Percentiles rank a stretch among this genome's conserved stretches.
Evolutionary conservation across 2,888 invertebrate genomes (phyloP).

Genomic region (Petrophora chlorosata): DNA sequence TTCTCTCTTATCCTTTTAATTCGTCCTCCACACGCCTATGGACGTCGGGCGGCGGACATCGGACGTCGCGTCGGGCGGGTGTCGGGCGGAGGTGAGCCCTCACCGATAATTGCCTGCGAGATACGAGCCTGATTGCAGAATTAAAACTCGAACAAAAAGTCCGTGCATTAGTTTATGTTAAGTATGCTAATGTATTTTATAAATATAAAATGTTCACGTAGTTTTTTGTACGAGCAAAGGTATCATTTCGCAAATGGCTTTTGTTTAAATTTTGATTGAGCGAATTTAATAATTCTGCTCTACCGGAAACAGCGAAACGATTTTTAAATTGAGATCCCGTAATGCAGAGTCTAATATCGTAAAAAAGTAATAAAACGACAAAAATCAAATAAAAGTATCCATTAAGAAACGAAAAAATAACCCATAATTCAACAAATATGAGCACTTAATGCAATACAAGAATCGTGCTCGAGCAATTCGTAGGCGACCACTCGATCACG

Average conservation of each 20-base stretch:
- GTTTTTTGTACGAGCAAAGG: constrained; percentile 22
- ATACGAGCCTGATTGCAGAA: constrained; percentile 65
- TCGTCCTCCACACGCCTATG: constrained; percentile 72
- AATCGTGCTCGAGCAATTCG: constrained; percentile 62
- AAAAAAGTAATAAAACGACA: constrained; percentile 20
- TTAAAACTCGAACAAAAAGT: constrained; percentile 60
- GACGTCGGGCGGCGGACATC: constrained; percentile 4
- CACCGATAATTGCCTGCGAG: constrained; percentile 71
- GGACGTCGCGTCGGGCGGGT: constrained; percentile 17
- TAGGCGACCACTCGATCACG: constrained; percentile 59
- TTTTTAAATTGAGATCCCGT: constrained; percentile 12
- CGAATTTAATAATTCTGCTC: not conserved
- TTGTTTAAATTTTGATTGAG: constrained; percentile 1
- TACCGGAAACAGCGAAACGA: constrained; percentile 4
- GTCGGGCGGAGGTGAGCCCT: constrained; percentile 52
- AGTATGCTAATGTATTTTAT: constrained; percentile 47
- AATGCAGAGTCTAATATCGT: constrained; percentile 8
- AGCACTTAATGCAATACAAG: constrained; percentile 56
- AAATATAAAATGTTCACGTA: constrained; percentile 35
- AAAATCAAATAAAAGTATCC: constrained; percentile 30
- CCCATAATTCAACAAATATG: constrained; percentile 47
- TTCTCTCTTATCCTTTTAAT: constrained; percentile 78
- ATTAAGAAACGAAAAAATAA: constrained; percentile 32
- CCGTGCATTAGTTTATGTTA: constrained; percentile 51
- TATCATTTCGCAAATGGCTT: constrained; percentile 20